phyloP scores from a whole-genome alignment of 2,888 invertebrate genomes.

The Pammene fasciana region DNA sequence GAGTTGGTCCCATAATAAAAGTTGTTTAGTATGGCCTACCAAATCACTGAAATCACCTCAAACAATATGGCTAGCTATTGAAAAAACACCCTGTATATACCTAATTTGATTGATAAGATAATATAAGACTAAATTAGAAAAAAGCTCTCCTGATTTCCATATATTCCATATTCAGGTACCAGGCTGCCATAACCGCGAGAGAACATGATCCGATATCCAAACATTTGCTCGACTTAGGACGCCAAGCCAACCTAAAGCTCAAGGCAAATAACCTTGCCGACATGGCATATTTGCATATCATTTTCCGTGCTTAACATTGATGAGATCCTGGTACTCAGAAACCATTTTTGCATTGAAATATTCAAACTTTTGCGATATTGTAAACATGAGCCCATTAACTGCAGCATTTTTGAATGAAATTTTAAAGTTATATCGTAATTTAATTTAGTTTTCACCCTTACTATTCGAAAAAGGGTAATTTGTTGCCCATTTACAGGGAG shows the following conservation, averaged over 20 bases:
- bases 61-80: no score
- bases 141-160: not conserved
- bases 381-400: not conserved
- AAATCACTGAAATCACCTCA: no score
- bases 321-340: slow-evolving; percentile 25
- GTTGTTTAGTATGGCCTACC: no score
- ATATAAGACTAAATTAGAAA: no score
- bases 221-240: slow-evolving; percentile 40
- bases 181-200: slow-evolving; percentile 35
- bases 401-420: not conserved
- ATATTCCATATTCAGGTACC: slow-evolving; percentile 35
- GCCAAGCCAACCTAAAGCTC: slow-evolving; percentile 31
- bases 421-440: not conserved
- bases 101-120: no score
- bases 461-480: no score
- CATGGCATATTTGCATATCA: slow-evolving; percentile 37
- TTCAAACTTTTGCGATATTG: not conserved
- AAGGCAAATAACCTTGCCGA: slow-evolving; percentile 39
- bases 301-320: slow-evolving; percentile 27
- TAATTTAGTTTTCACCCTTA: no score
- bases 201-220: slow-evolving; percentile 39
- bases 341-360: slow-evolving; percentile 5
- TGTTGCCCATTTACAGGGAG: no score
- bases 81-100: no score
- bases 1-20: no score